Conservation (phyloP, 2,797 vertebrate genomes). For the Arrhamphus sclerolepis region DNA sequence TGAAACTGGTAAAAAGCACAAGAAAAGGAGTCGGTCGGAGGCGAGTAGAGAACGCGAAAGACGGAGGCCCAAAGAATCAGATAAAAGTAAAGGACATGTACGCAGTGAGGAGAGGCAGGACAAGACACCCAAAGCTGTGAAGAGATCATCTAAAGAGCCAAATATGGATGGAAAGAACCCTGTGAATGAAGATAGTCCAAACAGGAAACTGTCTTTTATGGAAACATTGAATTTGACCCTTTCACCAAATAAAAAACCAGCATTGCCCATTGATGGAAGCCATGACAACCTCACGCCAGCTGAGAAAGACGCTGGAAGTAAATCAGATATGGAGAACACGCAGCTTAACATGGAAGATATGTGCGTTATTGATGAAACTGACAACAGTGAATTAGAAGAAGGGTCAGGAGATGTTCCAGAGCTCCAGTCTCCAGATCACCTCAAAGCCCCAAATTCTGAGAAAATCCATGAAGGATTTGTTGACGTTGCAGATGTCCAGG, state of each 20-base stretch:
- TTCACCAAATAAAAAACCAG: slow-evolving; percentile 90
- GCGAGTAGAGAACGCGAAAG: slow-evolving; percentile 59
- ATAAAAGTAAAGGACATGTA: slow-evolving; percentile 61
- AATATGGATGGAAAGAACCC: slow-evolving; percentile 30
- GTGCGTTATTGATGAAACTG: slow-evolving; percentile 72
- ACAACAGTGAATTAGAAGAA: slow-evolving; percentile 49
- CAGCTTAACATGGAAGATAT: slow-evolving; percentile 68
- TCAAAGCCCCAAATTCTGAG: slow-evolving; percentile 2
- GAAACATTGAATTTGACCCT: slow-evolving; percentile 95
- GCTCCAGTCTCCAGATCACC: background rate
- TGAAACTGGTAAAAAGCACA: slow-evolving; percentile 66
- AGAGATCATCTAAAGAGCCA: slow-evolving; percentile 41
- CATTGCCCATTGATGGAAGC: slow-evolving; percentile 1
- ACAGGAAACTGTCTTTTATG: slow-evolving; percentile 95
- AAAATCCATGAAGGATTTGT: background rate
- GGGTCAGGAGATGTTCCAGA: slow-evolving; percentile 10
- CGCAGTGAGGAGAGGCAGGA: slow-evolving; percentile 26
- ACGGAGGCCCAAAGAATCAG: slow-evolving; percentile 70
- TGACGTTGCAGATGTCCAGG: background rate
- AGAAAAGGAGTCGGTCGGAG: slow-evolving; percentile 45
- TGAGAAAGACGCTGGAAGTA: background rate
- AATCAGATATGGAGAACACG: slow-evolving; percentile 22
- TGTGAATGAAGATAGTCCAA: slow-evolving; percentile 79
- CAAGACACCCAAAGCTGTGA: slow-evolving; percentile 7
- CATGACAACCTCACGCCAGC: background rate